Percentiles rank a stretch among this genome's conserved stretches.
phyloP scores from a whole-genome alignment of 2,888 invertebrate species.

The Eupithecia subumbrata region DNA sequence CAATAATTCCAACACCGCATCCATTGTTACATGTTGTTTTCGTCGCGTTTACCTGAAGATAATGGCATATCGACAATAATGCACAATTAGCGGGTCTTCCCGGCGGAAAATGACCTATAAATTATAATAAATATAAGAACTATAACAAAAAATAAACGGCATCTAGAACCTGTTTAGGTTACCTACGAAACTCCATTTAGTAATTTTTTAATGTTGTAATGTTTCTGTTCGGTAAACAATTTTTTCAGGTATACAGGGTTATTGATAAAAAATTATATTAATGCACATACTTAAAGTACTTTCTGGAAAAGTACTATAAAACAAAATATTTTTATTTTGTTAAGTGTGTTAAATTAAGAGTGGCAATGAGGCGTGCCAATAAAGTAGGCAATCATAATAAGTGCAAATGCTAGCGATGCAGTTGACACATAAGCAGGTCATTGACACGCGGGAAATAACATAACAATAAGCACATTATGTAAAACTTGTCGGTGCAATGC shows the following conservation, averaged over 20 bases:
- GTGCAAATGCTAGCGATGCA: constrained; percentile 28
- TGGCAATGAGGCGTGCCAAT: background rate
- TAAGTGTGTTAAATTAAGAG: background rate
- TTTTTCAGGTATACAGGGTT: too few relatives aligned
- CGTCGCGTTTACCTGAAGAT: background rate
- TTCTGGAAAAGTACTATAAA: background rate
- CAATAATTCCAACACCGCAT: background rate
- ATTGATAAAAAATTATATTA: background rate
- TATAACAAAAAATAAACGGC: background rate
- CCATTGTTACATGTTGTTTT: constrained; percentile 4
- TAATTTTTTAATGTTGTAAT: background rate
- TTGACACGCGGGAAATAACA: constrained; percentile 61
- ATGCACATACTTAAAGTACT: background rate
- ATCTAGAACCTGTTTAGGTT: background rate
- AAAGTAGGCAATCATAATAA: constrained; percentile 18
- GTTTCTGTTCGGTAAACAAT: too few relatives aligned
- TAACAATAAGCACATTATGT: constrained; percentile 21
- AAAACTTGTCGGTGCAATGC: constrained; percentile 10
- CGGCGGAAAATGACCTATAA: background rate
- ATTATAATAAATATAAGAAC: background rate
- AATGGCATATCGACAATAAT: constrained; percentile 3
- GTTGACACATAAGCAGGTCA: constrained; percentile 57
- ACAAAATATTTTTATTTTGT: background rate
- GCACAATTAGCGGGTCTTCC: constrained; percentile 15
- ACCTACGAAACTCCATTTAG: background rate